Percentiles rank a stretch among this genome's conserved stretches.
phyloP scores from a whole-genome alignment of 2,797 vertebrate species.

The Microctenopoma stevenorrisi region DNA sequence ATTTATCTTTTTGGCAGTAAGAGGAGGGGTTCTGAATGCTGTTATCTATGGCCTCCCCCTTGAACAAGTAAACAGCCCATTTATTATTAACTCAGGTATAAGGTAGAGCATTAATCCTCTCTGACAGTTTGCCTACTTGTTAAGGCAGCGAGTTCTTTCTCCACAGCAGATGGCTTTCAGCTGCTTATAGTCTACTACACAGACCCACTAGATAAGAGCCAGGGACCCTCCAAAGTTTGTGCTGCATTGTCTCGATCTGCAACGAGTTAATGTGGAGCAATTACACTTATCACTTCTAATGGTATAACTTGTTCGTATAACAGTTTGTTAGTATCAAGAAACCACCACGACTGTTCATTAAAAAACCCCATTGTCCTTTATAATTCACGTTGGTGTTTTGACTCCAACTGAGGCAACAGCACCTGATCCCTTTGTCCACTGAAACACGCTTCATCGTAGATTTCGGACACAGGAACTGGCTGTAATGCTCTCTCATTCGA shows the following conservation, averaged over 20 bases:
- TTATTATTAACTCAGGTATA: conserved; percentile 92
- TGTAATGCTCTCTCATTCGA: conserved; percentile 40
- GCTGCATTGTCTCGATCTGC: conserved; percentile 58
- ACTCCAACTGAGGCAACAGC: conserved; percentile 19
- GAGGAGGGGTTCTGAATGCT: conserved; percentile 84
- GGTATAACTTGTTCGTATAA: conserved; percentile 30
- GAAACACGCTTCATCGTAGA: conserved; percentile 46
- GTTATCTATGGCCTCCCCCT: conserved; percentile 89
- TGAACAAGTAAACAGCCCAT: conserved; percentile 90
- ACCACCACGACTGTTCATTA: conserved; percentile 6
- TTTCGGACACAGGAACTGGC: conserved; percentile 52
- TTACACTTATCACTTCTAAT: conserved; percentile 42
- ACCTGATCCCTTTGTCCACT: conserved; percentile 34
- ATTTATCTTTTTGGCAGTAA: conserved; percentile 89
- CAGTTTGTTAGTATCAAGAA: conserved; percentile 33
- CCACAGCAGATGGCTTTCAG: conserved; percentile 85
- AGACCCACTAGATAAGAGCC: conserved; percentile 62
- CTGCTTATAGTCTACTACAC: conserved; percentile 69
- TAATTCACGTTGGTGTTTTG: conserved; percentile 18
- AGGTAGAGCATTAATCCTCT: conserved; percentile 89
- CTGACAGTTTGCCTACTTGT: conserved; percentile 89
- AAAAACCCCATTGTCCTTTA: neutral
- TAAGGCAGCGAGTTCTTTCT: conserved; percentile 85
- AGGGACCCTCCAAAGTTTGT: conserved; percentile 51
- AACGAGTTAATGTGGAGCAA: conserved; percentile 52